phyloP scores from a whole-genome alignment of 2,888 invertebrate species.

The Eupeodes luniger region DNA sequence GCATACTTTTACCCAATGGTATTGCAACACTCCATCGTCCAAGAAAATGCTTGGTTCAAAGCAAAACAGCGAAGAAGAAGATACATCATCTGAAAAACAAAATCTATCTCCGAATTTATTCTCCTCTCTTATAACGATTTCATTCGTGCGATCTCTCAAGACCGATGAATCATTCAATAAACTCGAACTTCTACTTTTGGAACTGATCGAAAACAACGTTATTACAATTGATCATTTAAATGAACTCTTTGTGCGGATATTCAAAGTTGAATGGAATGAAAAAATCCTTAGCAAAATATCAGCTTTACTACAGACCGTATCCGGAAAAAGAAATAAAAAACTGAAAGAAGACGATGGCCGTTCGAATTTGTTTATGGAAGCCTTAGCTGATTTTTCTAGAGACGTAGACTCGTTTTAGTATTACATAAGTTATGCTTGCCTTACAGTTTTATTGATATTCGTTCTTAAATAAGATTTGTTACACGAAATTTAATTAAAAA shows the following conservation, averaged over 20 bases:
- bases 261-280: constrained; percentile 88
- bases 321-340: constrained; percentile 54
- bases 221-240: constrained; percentile 87
- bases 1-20: constrained; percentile 67
- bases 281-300: constrained; percentile 79
- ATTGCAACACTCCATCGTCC: not conserved
- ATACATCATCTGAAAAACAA: constrained; percentile 8
- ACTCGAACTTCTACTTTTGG: constrained; percentile 84
- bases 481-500: not conserved
- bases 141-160: constrained; percentile 79
- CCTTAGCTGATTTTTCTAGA: constrained; percentile 82
- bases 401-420: constrained; percentile 82
- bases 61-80: constrained; percentile 18
- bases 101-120: constrained; percentile 49
- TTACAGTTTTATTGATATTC: constrained; percentile 30
- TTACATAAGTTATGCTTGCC: not conserved
- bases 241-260: constrained; percentile 88
- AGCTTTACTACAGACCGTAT: constrained; percentile 78
- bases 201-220: constrained; percentile 86
- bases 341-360: constrained; percentile 78
- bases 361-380: constrained; percentile 83
- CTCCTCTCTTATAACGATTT: constrained; percentile 78
- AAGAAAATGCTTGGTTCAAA: constrained; percentile 23
- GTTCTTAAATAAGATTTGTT: constrained; percentile 14
- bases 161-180: constrained; percentile 83